Conservation (phyloP, 2,888 invertebrate genomes). For the Nymphalis c-album region DNA sequence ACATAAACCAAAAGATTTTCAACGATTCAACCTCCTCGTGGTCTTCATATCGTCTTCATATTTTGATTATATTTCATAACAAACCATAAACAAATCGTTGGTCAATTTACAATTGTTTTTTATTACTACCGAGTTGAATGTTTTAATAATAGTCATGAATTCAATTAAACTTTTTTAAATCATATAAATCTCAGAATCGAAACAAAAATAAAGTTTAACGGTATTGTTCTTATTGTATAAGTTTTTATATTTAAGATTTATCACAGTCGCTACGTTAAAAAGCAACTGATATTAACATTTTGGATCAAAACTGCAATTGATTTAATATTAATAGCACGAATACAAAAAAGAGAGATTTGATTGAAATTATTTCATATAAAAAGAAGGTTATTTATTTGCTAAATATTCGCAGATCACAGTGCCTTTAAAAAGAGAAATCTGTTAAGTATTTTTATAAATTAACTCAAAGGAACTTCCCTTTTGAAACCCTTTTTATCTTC, state of each 20-base stretch:
- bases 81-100: too few relatives aligned
- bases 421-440: conserved; percentile 45
- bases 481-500: conserved; percentile 41
- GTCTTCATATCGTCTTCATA: too few relatives aligned
- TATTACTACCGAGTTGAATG: too few relatives aligned
- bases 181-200: too few relatives aligned
- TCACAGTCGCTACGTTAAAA: background rate
- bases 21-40: too few relatives aligned
- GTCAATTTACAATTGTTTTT: too few relatives aligned
- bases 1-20: too few relatives aligned
- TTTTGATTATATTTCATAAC: too few relatives aligned
- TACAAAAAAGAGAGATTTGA: background rate
- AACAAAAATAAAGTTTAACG: too few relatives aligned
- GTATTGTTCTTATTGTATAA: background rate
- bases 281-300: background rate
- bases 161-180: too few relatives aligned
- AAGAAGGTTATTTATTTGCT: conserved; percentile 19
- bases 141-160: too few relatives aligned
- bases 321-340: conserved; percentile 42
- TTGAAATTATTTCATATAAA: background rate
- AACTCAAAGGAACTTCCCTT: conserved; percentile 41
- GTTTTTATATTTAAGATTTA: background rate
- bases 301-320: conserved; percentile 44
- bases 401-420: conserved; percentile 36
- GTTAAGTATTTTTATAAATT: conserved; percentile 40